Conservation (phyloP, 1,140 invertebrate species). For the Coenobita brevimanus region DNA sequence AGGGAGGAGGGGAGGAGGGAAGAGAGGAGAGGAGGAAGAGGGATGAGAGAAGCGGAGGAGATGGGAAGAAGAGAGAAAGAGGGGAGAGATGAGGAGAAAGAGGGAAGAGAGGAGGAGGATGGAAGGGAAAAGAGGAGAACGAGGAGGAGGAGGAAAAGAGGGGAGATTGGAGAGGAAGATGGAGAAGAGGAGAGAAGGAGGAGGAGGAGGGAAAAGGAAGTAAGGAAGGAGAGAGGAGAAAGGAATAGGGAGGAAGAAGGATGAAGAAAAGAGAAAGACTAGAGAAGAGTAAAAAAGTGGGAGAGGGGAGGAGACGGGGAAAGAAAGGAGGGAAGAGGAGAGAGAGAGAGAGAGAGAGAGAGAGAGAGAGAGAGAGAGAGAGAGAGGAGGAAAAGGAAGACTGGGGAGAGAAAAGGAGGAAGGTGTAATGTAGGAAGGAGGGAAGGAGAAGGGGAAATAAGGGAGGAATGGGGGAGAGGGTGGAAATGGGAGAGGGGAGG, state of each 20-base stretch:
- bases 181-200: neutral
- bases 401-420: neutral
- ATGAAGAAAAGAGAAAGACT: too few species aligned
- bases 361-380: neutral
- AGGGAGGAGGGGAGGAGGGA: neutral
- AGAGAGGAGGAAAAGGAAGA: neutral
- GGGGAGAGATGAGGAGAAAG: too few species aligned
- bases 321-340: neutral
- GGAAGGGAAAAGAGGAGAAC: neutral
- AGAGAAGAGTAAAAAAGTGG: neutral
- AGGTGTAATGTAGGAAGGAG: too few species aligned
- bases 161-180: neutral
- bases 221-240: neutral
- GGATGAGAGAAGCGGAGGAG: too few species aligned
- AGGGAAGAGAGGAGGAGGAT: neutral
- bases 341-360: neutral
- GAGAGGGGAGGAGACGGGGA: neutral
- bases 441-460: neutral
- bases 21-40: too few species aligned
- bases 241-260: neutral
- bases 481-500: too few species aligned
- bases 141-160: neutral
- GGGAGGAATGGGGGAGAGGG: neutral
- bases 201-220: neutral
- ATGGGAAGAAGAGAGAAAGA: too few species aligned